Evolutionary conservation across 2,797 vertebrate genomes (phyloP), one percentile per base, ranked within the genome.

Genomic region (Gymnoscopelus microlampas): DNA sequence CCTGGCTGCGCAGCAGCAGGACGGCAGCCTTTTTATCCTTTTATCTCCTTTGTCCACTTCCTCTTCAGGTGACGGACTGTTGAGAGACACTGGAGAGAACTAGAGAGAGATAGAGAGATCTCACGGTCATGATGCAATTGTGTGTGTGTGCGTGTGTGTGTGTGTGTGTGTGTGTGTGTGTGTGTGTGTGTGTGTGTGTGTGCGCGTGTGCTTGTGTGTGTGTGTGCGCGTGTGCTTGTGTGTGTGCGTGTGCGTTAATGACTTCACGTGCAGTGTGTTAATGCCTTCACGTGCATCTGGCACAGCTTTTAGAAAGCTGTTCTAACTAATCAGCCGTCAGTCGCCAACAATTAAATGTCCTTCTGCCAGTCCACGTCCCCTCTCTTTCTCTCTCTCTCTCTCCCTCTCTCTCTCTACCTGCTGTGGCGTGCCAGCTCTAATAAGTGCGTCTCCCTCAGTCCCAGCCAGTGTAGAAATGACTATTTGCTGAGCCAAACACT

Each of bases 391-490:
- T 10, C 39, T 44, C 39, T 1, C 39, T 39, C 8, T 9, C 39
- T 39, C 51, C 81, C 60, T 32, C 55, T 79, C 62, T 86, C 79
- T 78, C 58, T 81, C 61, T 60, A 71, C 73, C 66, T 78, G 65
- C 72, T 73, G 65, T 58, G 66, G 63, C 63, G 53, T 75, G 61
- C 71, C 82, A 77, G 70, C 68, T 78, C 39, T 2, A 35, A 78
- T 51, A 35, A 9, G 39, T 19, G 53, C n/a, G 14, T 54, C 12
- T 54, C 23, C 39, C 5, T 44, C 39, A 10, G 39, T 44, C 39
- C 39, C 39, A 44, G 39, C 39, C 39, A 44, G 39, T 10, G 39
- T 10, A 44, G 39, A 44, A 44, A 44, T 44, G 8, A 44, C 7
- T 44, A 44, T 44, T 44, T 44, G 39, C 39, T 44, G 39, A 44